Conservation (phyloP, 1,140 invertebrate species). For the Platorchestia sp. region DNA sequence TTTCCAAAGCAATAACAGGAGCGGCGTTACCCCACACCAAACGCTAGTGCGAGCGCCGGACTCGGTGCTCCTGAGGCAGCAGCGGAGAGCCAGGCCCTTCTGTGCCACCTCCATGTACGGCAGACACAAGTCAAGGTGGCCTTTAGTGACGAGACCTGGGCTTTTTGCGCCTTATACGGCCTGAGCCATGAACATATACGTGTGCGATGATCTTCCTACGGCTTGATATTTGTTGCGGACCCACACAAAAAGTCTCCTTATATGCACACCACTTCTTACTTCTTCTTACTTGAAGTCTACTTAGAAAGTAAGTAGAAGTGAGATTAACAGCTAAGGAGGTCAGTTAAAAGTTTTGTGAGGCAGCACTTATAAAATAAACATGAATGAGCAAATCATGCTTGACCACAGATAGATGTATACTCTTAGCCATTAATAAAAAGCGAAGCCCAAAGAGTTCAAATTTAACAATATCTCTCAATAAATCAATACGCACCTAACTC, state of each 20-base stretch:
- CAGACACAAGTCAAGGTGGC: slow-evolving; percentile 34
- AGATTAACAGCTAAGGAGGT: too few relatives aligned
- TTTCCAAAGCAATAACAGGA: background rate
- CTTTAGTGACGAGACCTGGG: slow-evolving; percentile 16
- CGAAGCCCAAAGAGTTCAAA: background rate
- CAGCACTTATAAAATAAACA: background rate
- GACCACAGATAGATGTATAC: background rate
- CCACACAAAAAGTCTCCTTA: background rate
- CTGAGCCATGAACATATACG: background rate
- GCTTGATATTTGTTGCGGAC: background rate
- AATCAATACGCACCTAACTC: background rate
- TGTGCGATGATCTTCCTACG: background rate
- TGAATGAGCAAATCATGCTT: background rate
- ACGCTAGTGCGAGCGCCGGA: background rate
- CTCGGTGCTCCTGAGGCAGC: background rate
- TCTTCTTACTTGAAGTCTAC: background rate
- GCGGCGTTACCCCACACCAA: background rate
- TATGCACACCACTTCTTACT: background rate
- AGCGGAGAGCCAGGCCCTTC: background rate
- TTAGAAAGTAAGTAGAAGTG: background rate
- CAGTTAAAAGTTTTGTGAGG: background rate
- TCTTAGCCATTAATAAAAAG: background rate
- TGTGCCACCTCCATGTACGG: background rate
- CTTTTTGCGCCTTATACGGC: background rate
- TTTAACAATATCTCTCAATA: background rate